These are phyloP conservation scores for Aurelia aurita complex sp. Pacific DNA, from an alignment of 30 jellyfish, hydroid and myxozoan genomes.

Conservation along the genomic window DNA sequence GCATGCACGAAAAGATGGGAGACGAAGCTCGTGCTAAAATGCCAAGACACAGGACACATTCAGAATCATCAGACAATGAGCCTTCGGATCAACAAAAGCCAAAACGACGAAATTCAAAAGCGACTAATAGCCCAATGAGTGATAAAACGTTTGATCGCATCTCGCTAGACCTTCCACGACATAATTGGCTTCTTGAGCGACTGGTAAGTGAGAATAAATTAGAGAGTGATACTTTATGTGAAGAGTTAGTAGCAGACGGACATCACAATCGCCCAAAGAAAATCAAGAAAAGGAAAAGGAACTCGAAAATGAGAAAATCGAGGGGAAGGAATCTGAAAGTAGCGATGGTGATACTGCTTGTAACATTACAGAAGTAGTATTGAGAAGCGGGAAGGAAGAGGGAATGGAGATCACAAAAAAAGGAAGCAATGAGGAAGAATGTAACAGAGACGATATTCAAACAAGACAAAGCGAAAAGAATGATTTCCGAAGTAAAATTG, in stretches of 20 bases:
- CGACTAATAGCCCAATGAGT: slow-evolving; percentile 34
- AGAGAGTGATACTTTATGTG: slow-evolving; percentile 26
- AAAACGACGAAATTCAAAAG: slow-evolving; percentile 9
- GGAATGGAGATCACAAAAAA: neutral
- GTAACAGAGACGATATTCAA: too few relatives aligned
- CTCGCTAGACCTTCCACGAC: slow-evolving; percentile 80
- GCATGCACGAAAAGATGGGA: neutral
- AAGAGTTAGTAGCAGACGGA: neutral
- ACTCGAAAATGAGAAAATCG: neutral
- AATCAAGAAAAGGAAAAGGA: neutral
- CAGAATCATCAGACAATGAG: neutral
- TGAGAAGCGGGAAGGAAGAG: neutral
- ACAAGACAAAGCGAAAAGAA: too few relatives aligned
- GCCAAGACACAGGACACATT: neutral
- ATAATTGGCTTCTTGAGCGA: slow-evolving; percentile 84
- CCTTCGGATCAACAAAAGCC: slow-evolving; percentile 18
- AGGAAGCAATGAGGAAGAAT: too few relatives aligned
- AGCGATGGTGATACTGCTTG: neutral
- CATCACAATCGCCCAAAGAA: neutral
- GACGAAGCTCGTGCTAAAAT: neutral
- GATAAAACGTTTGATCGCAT: slow-evolving; percentile 52
- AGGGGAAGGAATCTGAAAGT: neutral
- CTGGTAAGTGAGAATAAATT: slow-evolving; percentile 59
- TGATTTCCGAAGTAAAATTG: too few relatives aligned
- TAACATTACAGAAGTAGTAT: neutral